Conservation (phyloP, 2,888 invertebrate genomes). For the Muschampia plurimacula region DNA sequence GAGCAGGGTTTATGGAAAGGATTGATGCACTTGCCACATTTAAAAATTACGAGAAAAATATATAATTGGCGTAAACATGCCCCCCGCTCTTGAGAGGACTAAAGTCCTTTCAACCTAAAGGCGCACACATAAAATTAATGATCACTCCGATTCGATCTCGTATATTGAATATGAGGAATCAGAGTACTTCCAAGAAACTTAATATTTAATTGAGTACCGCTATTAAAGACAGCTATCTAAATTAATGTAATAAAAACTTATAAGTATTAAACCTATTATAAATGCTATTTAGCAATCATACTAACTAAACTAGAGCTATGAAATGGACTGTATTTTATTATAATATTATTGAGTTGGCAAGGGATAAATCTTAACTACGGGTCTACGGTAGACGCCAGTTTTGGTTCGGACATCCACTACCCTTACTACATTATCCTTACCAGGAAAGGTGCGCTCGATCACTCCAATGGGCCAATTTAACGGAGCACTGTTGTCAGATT, state of each 20-base stretch:
- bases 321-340: conserved; percentile 4
- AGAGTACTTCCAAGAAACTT: background rate
- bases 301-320: conserved; percentile 5
- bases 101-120: background rate
- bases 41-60: no score
- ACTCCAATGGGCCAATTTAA: conserved; percentile 36
- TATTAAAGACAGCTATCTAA: conserved; percentile 1
- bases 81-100: conserved; percentile 6
- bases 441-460: conserved; percentile 14
- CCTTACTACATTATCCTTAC: conserved; percentile 27
- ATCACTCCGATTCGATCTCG: background rate
- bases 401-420: conserved; percentile 33
- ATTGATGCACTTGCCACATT: no score
- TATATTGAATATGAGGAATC: background rate
- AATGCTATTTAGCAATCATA: background rate
- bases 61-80: background rate
- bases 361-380: conserved; percentile 15
- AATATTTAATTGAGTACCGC: background rate
- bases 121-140: background rate
- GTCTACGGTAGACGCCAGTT: conserved; percentile 30
- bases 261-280: no score
- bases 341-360: conserved; percentile 25
- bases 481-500: conserved; percentile 35
- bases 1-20: no score
- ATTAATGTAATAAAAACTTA: background rate